Evolutionary conservation across 2,888 invertebrate species (phyloP), one percentile per base, ranked within the genome.

Genomic region (Hemithea aestivaria): DNA sequence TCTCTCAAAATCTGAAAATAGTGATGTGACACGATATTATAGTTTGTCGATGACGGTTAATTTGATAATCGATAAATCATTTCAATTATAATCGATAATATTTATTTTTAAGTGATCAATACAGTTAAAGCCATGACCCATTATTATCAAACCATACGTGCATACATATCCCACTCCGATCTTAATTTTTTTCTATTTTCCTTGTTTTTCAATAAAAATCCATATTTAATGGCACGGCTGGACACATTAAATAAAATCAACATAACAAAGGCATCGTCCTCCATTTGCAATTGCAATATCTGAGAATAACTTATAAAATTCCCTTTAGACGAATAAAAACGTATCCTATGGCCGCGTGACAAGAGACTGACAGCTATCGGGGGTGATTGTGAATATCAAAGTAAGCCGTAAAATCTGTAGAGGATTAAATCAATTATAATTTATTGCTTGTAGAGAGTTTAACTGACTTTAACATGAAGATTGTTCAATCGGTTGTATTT

Each of bases 281-380:
- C 59, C 45, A 45, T 45, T 54, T 53, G 59, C 60, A 58, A 55
- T 56, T 65, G 67, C 68, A 72, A 54, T 75, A 79, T 81, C 77
- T 66, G 66, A 60, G 79, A 75, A 61, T 56, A 50, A 53, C 42
- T 40, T 65, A 62, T 66, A 66, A 73, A 73, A 66, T 56, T 66
- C 69, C 70, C 66, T 66, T 61, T 58, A 52, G 62, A n/a, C 69
- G 73, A 80, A 80, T 81, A 79, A 73, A 80, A 73, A 73, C 62
- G 66, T 73, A 71, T 63, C 67, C 68, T 71, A 77, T 72, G 62
- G 62, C 66, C 61, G 63, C 58, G 55, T 34, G 23, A 55, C 61
- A 64, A 51, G 31, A 66, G 61, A 78, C 74, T 72, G 79, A 79
- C 79, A 80, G 77, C 75, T 78, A 77, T 76, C 71, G 76, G 69